phyloP scores from a whole-genome alignment of 2,113 vertebrate genomes.

The Pelecanus crispus region DNA sequence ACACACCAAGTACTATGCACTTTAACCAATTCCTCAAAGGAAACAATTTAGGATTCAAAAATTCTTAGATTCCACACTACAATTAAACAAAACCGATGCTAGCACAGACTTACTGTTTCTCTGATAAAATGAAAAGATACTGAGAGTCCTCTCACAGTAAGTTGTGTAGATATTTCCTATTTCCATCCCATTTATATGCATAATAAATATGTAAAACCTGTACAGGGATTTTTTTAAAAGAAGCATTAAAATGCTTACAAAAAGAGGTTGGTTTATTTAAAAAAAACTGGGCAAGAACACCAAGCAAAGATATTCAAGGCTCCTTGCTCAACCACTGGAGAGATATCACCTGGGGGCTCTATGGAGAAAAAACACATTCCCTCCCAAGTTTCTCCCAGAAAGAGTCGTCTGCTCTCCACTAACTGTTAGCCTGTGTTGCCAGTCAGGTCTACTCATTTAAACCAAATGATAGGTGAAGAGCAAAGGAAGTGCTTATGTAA shows the following conservation, averaged over 20 bases:
- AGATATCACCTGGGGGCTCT: neutral
- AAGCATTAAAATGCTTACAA: neutral
- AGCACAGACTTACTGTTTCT: neutral
- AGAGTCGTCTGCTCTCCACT: neutral
- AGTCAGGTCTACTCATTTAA: neutral
- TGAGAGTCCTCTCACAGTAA: neutral
- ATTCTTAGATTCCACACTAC: neutral
- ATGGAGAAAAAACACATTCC: neutral
- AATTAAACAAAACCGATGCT: neutral
- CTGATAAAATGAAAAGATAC: neutral
- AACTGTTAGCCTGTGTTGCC: neutral
- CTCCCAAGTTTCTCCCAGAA: neutral
- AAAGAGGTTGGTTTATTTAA: neutral
- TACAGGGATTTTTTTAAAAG: neutral
- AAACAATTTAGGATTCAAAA: neutral
- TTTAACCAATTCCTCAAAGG: neutral
- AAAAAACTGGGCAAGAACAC: neutral
- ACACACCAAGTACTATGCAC: neutral
- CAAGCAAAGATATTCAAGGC: neutral
- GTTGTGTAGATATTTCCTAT: neutral
- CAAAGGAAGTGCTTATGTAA: neutral
- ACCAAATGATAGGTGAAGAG: neutral
- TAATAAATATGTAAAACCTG: neutral
- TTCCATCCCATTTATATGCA: neutral
- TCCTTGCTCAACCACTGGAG: neutral